phyloP scores from a whole-genome alignment of 2,113 vertebrate species.

The Lasiurus borealis region DNA sequence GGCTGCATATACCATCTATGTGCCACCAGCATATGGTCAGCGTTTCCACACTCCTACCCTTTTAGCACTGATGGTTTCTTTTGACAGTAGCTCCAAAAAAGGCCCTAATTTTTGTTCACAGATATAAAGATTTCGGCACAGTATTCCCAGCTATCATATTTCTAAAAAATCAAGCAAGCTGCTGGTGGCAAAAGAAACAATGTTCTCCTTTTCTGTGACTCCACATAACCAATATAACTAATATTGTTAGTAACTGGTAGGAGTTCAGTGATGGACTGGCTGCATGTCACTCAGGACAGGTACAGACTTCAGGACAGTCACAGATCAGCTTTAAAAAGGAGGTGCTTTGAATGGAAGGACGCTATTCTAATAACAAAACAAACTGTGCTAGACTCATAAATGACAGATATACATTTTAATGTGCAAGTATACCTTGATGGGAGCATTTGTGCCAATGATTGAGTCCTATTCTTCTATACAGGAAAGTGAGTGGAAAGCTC shows the following conservation, averaged over 20 bases:
- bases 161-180: not conserved
- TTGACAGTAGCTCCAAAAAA: not conserved
- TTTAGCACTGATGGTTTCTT: not conserved
- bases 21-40: not conserved
- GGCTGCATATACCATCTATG: rapidly evolving
- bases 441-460: not conserved
- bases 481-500: not conserved
- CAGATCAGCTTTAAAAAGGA: not conserved
- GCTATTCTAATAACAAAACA: not conserved
- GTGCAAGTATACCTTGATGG: not conserved
- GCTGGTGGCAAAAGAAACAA: not conserved
- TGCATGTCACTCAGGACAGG: too few relatives aligned
- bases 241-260: not conserved
- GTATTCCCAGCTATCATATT: not conserved
- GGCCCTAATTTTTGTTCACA: not conserved
- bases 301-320: not conserved
- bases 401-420: not conserved
- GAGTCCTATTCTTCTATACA: not conserved
- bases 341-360: not conserved
- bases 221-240: not conserved
- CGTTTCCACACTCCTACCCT: rapidly evolving
- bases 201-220: not conserved
- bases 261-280: not conserved
- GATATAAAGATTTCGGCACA: not conserved
- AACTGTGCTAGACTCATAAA: not conserved